Evolutionary conservation across 2,888 invertebrate species (phyloP), one percentile per base, ranked within the genome.

Genomic region (Caradrina clavipalpis): DNA sequence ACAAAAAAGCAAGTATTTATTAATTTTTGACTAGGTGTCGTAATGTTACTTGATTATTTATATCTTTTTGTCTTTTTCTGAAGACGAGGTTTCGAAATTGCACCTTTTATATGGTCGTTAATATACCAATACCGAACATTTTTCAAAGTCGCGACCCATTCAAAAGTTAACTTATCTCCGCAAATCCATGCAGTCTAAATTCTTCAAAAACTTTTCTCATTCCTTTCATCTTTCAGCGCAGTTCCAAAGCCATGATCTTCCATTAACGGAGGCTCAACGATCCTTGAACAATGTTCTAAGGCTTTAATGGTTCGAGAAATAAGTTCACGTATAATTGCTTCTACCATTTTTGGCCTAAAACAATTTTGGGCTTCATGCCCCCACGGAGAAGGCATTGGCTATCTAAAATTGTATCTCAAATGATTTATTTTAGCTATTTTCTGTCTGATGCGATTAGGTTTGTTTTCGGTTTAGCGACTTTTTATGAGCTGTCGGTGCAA

Each of bases 251-350:
- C 64, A 70, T 80, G 72, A 68, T 76, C 73, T 78, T 61, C 72
- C 68, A 83, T 84, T 83, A 81, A 70, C 58, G 67, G 17, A 66
- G 50, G 53, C 62, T 62, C 76, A 86, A 85, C 84, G 86, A 85
- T 70, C 87, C 85, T 76, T 82, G 78, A 78, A 82, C 85, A 84
- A 86, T 81, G 82, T 82, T 80, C 71, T 69, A 57, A 80, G 66
- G 81, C 76, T 73, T 80, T 83, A 88, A 88, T 88, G 88, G 85
- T 35, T 83, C 74, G 88, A 79, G 80, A 88, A 88, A 88, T 87
- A 87, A 85, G 76, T 87, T 88, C 60, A 82, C 87, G 85, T 86
- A 82, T 85, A 85, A 86, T 85, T 87, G 80, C 84, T 81, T 75
- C 69, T 70, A 58, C 75, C 54, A 68, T 77, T 81, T 77, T 81